Evolutionary conservation across 2,113 vertebrate genomes (phyloP).

Genomic region (Ochotona princeps): DNA sequence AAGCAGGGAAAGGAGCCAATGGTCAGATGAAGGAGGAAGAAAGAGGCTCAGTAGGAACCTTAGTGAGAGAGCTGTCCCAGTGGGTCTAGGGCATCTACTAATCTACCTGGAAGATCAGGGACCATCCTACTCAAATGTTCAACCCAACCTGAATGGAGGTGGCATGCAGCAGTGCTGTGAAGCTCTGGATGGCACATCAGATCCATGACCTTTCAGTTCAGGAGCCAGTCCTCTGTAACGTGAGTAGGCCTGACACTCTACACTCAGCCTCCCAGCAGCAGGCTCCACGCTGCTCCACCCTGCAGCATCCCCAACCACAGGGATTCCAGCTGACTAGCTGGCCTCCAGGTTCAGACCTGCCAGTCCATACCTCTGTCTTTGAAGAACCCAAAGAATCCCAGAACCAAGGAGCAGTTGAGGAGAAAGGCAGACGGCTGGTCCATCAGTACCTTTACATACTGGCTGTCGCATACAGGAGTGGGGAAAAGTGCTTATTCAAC

Average conservation of each 20-base stretch:
- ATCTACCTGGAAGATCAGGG: not conserved
- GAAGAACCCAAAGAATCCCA: not conserved
- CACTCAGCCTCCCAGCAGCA: not conserved
- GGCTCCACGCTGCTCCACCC: not conserved
- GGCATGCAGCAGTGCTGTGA: not conserved
- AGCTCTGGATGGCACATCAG: not conserved
- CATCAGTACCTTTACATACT: not conserved
- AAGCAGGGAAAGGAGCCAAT: not conserved
- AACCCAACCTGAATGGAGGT: not conserved
- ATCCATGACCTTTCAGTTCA: slow-evolving; percentile 12
- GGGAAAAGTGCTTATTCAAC: not conserved
- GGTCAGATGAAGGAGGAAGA: not conserved
- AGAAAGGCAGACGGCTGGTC: not conserved
- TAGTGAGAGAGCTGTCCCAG: not conserved
- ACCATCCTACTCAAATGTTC: not conserved
- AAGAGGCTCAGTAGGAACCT: not conserved
- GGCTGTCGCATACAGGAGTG: not conserved
- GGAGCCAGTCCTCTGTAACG: not conserved
- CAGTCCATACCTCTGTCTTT: not conserved
- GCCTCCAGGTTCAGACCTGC: not conserved
- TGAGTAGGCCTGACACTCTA: not conserved
- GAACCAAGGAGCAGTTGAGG: not conserved
- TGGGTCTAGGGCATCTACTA: not conserved
- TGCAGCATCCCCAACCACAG: not conserved
- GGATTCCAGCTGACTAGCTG: not conserved